Base-by-base conservation (phyloP, 30 jellyfish, hydroid and myxozoan species). In the Turritopsis dohrnii region DNA sequence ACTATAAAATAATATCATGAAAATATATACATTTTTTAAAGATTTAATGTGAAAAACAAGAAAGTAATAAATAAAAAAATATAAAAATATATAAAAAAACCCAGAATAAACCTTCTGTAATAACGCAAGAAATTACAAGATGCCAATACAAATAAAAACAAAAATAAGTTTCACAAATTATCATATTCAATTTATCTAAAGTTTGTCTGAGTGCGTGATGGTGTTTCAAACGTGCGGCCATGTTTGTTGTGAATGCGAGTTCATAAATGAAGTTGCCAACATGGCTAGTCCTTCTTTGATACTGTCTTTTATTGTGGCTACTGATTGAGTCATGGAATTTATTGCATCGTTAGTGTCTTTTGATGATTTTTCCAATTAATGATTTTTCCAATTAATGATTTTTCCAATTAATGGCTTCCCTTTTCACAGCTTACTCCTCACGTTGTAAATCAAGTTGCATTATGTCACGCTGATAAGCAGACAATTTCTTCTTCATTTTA, bases 401-500 rank as follows among this genome's bases (percentile, higher is more conserved):
- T n/a, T n/a, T 25, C 85, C 31, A 29, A 53, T 81, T 66, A 23
- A 60, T 60, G 26, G 52, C 31, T 26, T 54, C 13, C 27, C 52
- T 28, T 65, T 81, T 60, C 23, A 81, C 31, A 53, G 53, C 65
- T 17, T 53, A 29, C 1, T 79, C 86, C 52, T 79, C 84, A 21
- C 82, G 21, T 29, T 81, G 83, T 53, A 79, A 28, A 53, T 81
- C 81, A 22, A 81, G 29, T 29, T 31, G 30, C 54, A 81, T 28
- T 85, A 81, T 23, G 54, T 81, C 85, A 27, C 88, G 88, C 52
- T 81, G 88, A 28, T 81, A 60, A 53, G 88, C 88, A 23, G 88
- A 60, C 88, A 81, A 29, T 24, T 81, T 54, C 52, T 80, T 81
- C 84, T 81, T 69, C 88, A 81, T 31, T 28, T 81, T 54, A 23